Base-by-base conservation (phyloP, 2,797 vertebrate species). In the Hypotaenidia okinawae region DNA sequence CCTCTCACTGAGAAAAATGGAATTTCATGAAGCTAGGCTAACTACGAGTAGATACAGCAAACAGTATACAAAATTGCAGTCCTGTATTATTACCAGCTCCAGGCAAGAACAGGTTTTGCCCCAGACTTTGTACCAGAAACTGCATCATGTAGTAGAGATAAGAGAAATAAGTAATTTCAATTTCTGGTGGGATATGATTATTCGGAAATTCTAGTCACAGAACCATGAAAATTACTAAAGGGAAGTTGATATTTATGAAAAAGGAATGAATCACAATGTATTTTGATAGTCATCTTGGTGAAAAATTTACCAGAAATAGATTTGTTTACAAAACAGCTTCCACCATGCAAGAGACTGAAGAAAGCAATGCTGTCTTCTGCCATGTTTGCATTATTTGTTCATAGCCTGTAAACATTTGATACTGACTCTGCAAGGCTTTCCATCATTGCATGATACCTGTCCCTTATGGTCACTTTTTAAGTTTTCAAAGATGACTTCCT, bases 291-390 rank as follows among this genome's bases (percentile, higher is more conserved):
- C 59, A 70, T 22, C 74, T 73, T 84, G 59, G 55, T 93, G 57
- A 32, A 67, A 91, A 90, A 59, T 12, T 4, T 79, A 70, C 39
- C 52, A 88, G 80, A 77, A 93, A 92, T 81, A 94, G 59, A 73
- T 91, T 94, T 90, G 69, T 88, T 90, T 93, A 92, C 67, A 49
- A 55, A 95, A 69, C 51, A 67, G 39, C 39, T 91, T 72, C 76
- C 90, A 19, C 73, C 3, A 3, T 41, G 18, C 22, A 78, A 67
- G 63, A 90, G 43, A 58, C 55, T 55, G 47, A 75, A 55, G 70
- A 66, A 73, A 82, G 41, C 59, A 81, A 39, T 4, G 12, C 43
- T 93, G 77, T 63, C 67, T 67, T 67, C 13, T 63, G 39, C 51
- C 13, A 9, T 61, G 55, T 54, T 79, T 85, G 35, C 30, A 45